Percentiles rank a stretch among this genome's conserved stretches.
These are phyloP conservation scores for Peromyscus californicus DNA, from an alignment of 2,113 vertebrate species.

Conservation along the genomic window DNA sequence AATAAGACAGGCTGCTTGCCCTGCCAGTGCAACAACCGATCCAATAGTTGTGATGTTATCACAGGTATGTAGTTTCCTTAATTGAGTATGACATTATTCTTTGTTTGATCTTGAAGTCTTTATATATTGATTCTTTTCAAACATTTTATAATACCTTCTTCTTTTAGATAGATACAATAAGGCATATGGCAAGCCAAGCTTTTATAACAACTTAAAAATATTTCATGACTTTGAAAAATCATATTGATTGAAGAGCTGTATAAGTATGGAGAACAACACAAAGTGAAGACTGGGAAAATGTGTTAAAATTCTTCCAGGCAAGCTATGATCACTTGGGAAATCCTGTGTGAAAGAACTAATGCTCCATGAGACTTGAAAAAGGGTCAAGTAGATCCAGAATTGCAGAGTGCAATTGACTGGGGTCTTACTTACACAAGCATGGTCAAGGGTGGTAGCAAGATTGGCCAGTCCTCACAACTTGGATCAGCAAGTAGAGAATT, in stretches of 20 bases:
- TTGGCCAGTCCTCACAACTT: background rate
- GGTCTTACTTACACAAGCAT: background rate
- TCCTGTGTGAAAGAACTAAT: background rate
- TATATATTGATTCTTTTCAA: slow-evolving; percentile 43
- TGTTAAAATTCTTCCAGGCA: background rate
- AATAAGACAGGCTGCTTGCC: slow-evolving; percentile 80
- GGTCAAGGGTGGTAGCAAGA: background rate
- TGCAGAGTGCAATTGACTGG: background rate
- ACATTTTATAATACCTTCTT: slow-evolving; percentile 6
- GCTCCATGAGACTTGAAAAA: background rate
- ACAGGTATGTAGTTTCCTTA: slow-evolving; percentile 84
- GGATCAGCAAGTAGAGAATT: background rate
- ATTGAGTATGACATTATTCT: background rate
- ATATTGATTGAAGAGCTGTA: background rate
- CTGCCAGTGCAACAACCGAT: slow-evolving; percentile 87
- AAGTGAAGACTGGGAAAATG: background rate
- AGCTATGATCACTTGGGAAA: background rate
- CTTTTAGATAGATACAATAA: slow-evolving; percentile 25
- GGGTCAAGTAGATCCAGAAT: background rate
- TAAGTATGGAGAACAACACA: slow-evolving; percentile 23
- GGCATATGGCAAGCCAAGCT: slow-evolving; percentile 21
- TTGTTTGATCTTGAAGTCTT: slow-evolving; percentile 35
- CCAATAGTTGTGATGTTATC: slow-evolving; percentile 82
- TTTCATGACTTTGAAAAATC: slow-evolving; percentile 10
- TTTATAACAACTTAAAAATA: background rate